These are phyloP conservation scores for Amphiprion percula DNA, from an alignment of 2,113 vertebrate species.

Conservation along the genomic window DNA sequence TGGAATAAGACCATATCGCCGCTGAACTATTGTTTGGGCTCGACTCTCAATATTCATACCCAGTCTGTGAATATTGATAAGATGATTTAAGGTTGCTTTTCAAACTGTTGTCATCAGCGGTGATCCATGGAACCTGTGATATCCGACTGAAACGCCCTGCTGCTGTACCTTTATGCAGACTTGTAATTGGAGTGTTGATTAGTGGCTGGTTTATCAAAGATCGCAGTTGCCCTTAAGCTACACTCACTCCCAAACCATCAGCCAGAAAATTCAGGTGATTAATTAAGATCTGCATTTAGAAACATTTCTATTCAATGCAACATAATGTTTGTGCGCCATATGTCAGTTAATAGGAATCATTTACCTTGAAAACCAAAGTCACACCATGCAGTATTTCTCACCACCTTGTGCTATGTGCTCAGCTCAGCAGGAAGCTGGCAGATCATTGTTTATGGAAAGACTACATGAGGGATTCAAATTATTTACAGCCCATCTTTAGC, in stretches of 20 bases:
- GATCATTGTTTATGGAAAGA: neutral
- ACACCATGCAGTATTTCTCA: neutral
- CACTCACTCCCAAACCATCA: neutral
- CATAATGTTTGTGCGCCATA: too few species aligned
- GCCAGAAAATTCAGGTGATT: neutral
- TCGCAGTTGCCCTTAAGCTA: neutral
- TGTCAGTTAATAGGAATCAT: neutral
- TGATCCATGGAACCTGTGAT: neutral
- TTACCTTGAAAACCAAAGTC: neutral
- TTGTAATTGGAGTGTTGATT: conserved; percentile 33
- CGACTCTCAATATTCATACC: neutral
- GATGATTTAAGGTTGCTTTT: neutral
- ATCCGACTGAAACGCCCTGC: neutral
- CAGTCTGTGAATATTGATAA: neutral
- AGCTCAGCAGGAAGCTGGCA: too few species aligned
- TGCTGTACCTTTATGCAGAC: neutral
- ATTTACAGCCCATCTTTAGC: neutral
- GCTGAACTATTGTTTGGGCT: too few species aligned
- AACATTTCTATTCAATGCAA: too few species aligned
- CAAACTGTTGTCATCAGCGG: neutral
- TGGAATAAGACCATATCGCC: too few species aligned
- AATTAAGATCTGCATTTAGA: neutral
- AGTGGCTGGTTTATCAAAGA: conserved; percentile 12
- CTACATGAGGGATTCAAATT: neutral
- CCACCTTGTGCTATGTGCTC: neutral